Conservation (phyloP, 2,888 invertebrate species). For the Phaedon cochleariae region DNA sequence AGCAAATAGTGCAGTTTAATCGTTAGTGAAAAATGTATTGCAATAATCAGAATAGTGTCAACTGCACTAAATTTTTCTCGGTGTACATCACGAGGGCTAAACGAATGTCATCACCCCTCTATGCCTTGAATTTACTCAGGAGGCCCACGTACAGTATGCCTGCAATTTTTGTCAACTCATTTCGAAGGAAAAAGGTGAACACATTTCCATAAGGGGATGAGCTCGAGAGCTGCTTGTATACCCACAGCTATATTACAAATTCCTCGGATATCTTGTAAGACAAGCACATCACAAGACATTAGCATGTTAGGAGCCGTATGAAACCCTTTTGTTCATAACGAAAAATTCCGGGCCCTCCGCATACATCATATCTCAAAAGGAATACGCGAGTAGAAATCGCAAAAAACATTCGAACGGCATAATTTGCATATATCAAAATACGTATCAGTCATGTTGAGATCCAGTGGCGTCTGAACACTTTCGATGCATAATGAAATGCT, state of each 20-base stretch:
- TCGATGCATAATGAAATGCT: too few relatives aligned
- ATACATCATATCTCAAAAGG: constrained; percentile 37
- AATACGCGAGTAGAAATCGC: constrained; percentile 34
- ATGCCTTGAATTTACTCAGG: background rate
- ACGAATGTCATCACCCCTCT: background rate
- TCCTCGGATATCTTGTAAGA: constrained; percentile 30
- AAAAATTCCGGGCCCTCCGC: constrained; percentile 31
- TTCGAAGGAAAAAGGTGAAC: background rate
- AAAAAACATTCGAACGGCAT: constrained; percentile 38
- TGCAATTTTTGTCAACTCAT: background rate
- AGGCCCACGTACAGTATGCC: background rate
- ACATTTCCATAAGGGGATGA: background rate
- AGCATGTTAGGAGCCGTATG: constrained; percentile 44
- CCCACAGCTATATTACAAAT: constrained; percentile 32
- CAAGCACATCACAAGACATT: constrained; percentile 36
- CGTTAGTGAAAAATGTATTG: too few relatives aligned
- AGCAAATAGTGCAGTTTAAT: too few relatives aligned
- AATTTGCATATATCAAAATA: constrained; percentile 41
- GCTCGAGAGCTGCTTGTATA: constrained; percentile 26
- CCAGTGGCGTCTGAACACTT: background rate
- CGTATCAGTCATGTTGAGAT: constrained; percentile 32
- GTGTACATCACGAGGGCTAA: constrained; percentile 1
- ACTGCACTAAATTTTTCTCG: too few relatives aligned
- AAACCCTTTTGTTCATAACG: constrained; percentile 35
- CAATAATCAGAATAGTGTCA: too few relatives aligned